Percentiles rank a stretch among this genome's conserved stretches.
phyloP scores from a whole-genome alignment of 2,113 vertebrate species.

The Chaetura pelagica region DNA sequence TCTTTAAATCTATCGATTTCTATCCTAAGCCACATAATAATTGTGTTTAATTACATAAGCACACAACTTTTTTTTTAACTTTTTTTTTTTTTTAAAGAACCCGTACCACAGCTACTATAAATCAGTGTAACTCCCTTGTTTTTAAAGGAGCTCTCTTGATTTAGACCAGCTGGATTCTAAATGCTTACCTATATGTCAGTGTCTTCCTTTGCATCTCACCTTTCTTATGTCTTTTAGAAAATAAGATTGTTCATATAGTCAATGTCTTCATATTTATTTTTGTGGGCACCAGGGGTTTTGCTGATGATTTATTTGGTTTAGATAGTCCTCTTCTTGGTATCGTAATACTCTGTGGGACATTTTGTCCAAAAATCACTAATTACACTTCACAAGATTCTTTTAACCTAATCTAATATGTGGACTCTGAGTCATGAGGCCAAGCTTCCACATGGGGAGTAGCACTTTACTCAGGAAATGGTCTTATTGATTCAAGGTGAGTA shows the following conservation, averaged over 20 bases:
- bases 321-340: background rate
- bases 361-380: conserved; percentile 39
- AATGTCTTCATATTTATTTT: background rate
- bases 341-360: background rate
- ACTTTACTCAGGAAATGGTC: conserved; percentile 54
- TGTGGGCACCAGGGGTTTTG: background rate
- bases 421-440: background rate
- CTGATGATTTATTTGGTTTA: conserved; percentile 5
- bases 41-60: background rate
- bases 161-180: conserved; percentile 44
- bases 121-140: conserved; percentile 29
- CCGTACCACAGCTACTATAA: conserved; percentile 27
- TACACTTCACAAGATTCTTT: conserved; percentile 25
- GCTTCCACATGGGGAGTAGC: conserved; percentile 31
- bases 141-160: conserved; percentile 19
- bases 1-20: background rate
- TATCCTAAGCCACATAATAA: background rate
- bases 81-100: background rate
- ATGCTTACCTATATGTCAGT: background rate
- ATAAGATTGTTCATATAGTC: background rate
- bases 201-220: conserved; percentile 14
- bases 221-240: background rate
- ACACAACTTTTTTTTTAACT: background rate
- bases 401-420: conserved; percentile 37
- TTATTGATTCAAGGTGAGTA: conserved; percentile 56